Base-by-base conservation (phyloP, 1,140 invertebrate genomes). In the Himalopsyche phryganea region DNA sequence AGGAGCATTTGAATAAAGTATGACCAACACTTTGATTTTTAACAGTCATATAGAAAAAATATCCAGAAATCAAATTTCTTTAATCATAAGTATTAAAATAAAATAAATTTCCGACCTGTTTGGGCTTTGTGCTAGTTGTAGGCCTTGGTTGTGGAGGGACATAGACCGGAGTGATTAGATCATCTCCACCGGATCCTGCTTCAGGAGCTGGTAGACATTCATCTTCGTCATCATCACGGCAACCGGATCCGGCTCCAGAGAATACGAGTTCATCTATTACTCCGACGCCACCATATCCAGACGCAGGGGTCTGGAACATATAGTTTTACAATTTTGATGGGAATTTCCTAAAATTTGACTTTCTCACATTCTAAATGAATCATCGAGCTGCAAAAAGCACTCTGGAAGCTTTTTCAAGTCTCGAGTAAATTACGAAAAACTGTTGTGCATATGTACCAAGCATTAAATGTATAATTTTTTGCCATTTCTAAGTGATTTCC, bases 101-200 rank as follows among this genome's bases (percentile, higher is more conserved):
- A 40, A 40, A 11, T 6, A 40, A 11, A n/a, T 10, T 42, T 20
- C 38, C 41, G 10, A 52, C 50, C 15, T 13, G 18, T 7, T 33
- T 52, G 19, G 23, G 33, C 65, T 79, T 84, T 41, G 77, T 80
- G 55, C 71, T 68, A 9, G 77, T 80, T 11, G 83, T 82, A 14
- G 89, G 85, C 53, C 86, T 81, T 60, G 83, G 82, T 17, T 91
- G 92, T 3, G 90, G 86, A 14, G 91, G 89, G 10, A 92, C 87
- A 73, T 94, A 94, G 0, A 94, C 91, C 0, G 92, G 92, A 0
- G 92, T 96, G 48, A 96, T 94, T 11, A 96, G 80, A 69, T 95
- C 91, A 70, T 94, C 91, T 68, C 89, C 89, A 67, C 89, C 89
- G 48, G 88, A 87, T 33, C 87, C 88, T 11, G 86, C 83, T 64